phyloP scores from a whole-genome alignment of 2,888 invertebrate genomes.

The Melanostoma scalare region DNA sequence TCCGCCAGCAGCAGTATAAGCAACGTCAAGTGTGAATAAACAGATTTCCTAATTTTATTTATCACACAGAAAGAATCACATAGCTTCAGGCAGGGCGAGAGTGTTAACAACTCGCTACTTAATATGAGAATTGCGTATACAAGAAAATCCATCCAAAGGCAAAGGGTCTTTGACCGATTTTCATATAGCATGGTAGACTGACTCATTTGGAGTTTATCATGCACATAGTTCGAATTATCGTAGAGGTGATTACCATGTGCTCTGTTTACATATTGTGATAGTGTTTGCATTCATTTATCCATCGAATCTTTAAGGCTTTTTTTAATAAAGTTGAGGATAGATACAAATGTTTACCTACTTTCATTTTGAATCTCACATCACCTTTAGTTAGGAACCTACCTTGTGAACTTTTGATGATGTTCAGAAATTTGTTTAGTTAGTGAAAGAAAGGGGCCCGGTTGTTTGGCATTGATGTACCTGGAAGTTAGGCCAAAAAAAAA shows the following conservation, averaged over 20 bases:
- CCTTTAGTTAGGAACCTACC: background rate
- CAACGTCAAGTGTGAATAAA: conserved; percentile 40
- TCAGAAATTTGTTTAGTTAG: no score
- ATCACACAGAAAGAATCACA: conserved; percentile 7
- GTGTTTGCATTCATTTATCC: conserved; percentile 37
- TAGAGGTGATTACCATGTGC: background rate
- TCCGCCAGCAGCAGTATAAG: background rate
- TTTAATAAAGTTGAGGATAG: conserved; percentile 11
- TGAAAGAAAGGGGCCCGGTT: no score
- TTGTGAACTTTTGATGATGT: no score
- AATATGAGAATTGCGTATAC: conserved; percentile 13
- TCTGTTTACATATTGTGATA: conserved; percentile 18
- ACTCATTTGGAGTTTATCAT: conserved; percentile 55
- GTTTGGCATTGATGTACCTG: no score
- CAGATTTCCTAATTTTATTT: conserved; percentile 59
- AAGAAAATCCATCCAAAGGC: conserved; percentile 11
- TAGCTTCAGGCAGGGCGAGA: background rate
- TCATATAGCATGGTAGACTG: conserved; percentile 21
- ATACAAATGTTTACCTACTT: conserved; percentile 1
- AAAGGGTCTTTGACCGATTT: conserved; percentile 60
- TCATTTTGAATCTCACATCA: conserved; percentile 24
- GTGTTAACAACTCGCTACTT: conserved; percentile 20
- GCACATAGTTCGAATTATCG: background rate
- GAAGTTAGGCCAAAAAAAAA: no score
- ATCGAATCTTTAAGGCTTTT: conserved; percentile 45